Conservation (phyloP, 2,113 vertebrate species). For the Prunella fulvescens region DNA sequence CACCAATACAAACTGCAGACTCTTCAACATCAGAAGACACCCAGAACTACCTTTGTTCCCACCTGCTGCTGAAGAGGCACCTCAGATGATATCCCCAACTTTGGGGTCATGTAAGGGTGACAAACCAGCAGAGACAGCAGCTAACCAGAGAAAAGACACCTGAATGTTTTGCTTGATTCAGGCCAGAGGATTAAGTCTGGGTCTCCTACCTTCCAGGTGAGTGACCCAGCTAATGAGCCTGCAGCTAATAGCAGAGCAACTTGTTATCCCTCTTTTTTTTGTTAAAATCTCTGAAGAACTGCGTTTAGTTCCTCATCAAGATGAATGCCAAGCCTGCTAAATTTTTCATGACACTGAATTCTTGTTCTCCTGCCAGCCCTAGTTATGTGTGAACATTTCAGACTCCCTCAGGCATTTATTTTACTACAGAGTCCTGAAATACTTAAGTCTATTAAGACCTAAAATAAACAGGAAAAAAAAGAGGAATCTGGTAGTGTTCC, state of each 20-base stretch:
- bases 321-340: constrained; percentile 27
- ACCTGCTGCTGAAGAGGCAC: background rate
- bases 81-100: background rate
- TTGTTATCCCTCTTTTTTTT: background rate
- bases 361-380: constrained; percentile 54
- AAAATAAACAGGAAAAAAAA: constrained; percentile 42
- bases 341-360: constrained; percentile 60
- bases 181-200: background rate
- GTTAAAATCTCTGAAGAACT: constrained; percentile 25
- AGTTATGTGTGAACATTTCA: constrained; percentile 60
- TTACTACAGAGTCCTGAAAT: constrained; percentile 62
- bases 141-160: background rate
- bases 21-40: background rate
- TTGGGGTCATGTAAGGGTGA: background rate
- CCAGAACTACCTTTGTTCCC: background rate
- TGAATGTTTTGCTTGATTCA: background rate
- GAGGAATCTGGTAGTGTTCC: constrained; percentile 31
- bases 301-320: constrained; percentile 45
- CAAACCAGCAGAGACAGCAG: background rate
- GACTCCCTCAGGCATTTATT: constrained; percentile 55
- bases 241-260: background rate
- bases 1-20: background rate
- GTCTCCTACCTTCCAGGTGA: background rate
- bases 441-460: constrained; percentile 58
- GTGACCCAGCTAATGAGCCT: background rate